These are phyloP conservation scores for Eupithecia insigniata DNA, from an alignment of 2,888 invertebrate species.

Conservation along the genomic window DNA sequence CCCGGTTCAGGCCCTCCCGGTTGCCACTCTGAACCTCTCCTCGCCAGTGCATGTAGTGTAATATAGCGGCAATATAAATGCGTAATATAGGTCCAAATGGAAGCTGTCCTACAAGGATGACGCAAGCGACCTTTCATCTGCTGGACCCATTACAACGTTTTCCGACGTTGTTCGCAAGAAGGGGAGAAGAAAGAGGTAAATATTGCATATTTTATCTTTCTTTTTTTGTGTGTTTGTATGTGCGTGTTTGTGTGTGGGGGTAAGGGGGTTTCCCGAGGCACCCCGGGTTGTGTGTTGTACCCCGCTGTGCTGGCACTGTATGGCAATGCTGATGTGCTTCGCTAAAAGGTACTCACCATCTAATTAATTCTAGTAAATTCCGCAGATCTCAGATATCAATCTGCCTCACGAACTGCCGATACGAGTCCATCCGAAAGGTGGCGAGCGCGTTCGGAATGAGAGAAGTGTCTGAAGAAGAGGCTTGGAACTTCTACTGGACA, in stretches of 20 bases:
- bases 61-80: neutral
- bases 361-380: neutral
- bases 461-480: conserved; percentile 90
- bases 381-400: conserved; percentile 83
- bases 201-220: too few species aligned
- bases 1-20: too few species aligned
- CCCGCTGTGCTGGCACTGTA: too few species aligned
- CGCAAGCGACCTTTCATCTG: neutral
- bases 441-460: conserved; percentile 89
- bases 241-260: too few species aligned
- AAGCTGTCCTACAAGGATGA: neutral
- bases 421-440: conserved; percentile 89
- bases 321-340: too few species aligned
- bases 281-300: too few species aligned
- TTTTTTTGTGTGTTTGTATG: too few species aligned
- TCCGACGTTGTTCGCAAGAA: neutral
- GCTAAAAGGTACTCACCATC: neutral
- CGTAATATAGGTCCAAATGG: neutral
- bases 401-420: conserved; percentile 88
- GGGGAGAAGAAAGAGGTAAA: neutral
- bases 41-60: too few species aligned
- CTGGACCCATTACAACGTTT: neutral
- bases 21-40: too few species aligned
- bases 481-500: conserved; percentile 96
- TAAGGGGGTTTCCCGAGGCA: too few species aligned